Evolutionary conservation across 2,113 vertebrate species (phyloP).

Genomic region (Polyodon spathula): DNA sequence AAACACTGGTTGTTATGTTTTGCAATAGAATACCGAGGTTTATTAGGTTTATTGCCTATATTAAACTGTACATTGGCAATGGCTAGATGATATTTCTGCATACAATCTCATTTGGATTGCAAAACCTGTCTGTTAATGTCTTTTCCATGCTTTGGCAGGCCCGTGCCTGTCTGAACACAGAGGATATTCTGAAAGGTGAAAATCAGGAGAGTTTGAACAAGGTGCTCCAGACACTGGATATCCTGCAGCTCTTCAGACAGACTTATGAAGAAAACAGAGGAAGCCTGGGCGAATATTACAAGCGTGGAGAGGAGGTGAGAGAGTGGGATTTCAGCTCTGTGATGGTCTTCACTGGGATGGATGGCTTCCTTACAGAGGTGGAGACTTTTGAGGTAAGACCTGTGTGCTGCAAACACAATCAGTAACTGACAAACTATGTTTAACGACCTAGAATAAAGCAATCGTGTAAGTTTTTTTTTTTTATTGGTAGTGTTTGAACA

Average conservation of each 20-base stretch:
- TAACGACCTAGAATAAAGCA: no score
- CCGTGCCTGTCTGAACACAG: conserved; percentile 57
- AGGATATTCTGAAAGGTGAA: conserved; percentile 79
- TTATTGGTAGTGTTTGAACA: no score
- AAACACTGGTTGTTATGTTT: no score
- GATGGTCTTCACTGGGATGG: conserved; percentile 65
- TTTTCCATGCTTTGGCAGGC: conserved; percentile 49
- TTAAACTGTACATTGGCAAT: background rate
- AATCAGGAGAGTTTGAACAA: conserved; percentile 63
- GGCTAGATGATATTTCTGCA: background rate
- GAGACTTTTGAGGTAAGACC: conserved; percentile 57
- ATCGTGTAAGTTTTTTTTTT: no score
- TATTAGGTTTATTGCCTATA: no score
- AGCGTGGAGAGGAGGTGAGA: conserved; percentile 43
- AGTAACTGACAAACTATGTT: background rate
- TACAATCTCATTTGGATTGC: background rate
- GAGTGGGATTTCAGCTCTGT: conserved; percentile 66
- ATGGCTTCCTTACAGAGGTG: conserved; percentile 66
- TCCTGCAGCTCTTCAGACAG: conserved; percentile 59
- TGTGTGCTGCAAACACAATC: background rate
- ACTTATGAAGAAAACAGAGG: conserved; percentile 55
- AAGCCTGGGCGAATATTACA: conserved; percentile 57
- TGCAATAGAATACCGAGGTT: no score
- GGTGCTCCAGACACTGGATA: conserved; percentile 52
- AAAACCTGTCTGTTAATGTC: no score